Conservation (phyloP, 2,797 vertebrate genomes). For the Ispidina picta region DNA sequence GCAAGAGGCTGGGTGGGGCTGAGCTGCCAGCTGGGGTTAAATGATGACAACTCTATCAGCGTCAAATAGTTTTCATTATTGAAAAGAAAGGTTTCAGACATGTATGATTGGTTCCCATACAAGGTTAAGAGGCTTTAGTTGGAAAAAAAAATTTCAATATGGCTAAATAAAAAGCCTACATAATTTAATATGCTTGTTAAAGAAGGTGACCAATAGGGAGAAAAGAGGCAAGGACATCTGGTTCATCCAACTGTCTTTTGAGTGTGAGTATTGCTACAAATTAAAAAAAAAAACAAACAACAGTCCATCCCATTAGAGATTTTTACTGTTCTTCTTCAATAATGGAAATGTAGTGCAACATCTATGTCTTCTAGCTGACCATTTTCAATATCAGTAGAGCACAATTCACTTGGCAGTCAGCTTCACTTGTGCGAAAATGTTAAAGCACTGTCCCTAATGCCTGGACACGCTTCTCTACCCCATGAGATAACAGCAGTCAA, state of each 20-base stretch:
- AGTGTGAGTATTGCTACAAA: neutral
- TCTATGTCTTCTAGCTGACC: neutral
- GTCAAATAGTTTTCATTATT: neutral
- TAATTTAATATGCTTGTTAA: neutral
- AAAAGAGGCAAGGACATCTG: neutral
- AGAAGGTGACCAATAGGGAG: neutral
- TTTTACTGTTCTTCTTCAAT: neutral
- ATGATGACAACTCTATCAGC: neutral
- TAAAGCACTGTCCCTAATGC: neutral
- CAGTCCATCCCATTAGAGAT: neutral
- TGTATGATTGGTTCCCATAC: neutral
- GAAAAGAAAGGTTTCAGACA: neutral
- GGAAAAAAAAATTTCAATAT: neutral
- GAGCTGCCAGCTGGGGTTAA: neutral
- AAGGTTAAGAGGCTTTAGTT: neutral
- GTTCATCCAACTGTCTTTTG: neutral
- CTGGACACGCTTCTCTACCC: neutral
- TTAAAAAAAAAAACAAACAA: neutral
- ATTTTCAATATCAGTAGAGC: neutral
- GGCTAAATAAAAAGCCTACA: neutral
- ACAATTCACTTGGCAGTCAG: neutral
- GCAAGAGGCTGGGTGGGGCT: neutral
- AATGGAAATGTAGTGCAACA: neutral
- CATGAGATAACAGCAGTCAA: neutral
- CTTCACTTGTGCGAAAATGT: neutral